Evolutionary conservation across 2,888 invertebrate genomes (phyloP).

Genomic region (Sceliomorpha sp.): DNA sequence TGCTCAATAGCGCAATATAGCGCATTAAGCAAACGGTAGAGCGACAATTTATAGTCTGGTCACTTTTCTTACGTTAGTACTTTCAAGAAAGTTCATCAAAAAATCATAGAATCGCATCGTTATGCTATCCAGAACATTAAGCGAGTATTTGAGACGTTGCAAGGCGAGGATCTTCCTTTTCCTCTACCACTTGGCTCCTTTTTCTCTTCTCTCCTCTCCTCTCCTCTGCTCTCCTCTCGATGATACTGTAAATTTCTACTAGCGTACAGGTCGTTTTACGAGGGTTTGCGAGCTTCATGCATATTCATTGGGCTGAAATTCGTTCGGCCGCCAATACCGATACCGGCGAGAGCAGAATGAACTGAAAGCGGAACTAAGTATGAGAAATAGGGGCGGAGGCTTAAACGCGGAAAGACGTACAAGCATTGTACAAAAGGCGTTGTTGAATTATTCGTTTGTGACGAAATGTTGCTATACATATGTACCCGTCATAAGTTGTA

Average conservation of each 20-base stretch:
- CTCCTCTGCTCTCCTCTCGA: too few species aligned
- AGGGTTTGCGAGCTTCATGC: slow-evolving; percentile 45
- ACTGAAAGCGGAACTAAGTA: slow-evolving; percentile 30
- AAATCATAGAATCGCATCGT: slow-evolving; percentile 18
- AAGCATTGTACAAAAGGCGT: not conserved
- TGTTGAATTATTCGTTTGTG: not conserved
- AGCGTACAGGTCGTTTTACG: slow-evolving; percentile 36
- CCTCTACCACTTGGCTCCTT: too few species aligned
- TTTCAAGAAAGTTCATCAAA: slow-evolving; percentile 2
- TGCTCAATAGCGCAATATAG: too few species aligned
- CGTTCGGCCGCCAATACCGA: slow-evolving; percentile 24
- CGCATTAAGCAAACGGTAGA: too few species aligned
- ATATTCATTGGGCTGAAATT: slow-evolving; percentile 45
- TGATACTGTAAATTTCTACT: slow-evolving; percentile 44
- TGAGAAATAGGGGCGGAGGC: not conserved
- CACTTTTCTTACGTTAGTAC: not conserved
- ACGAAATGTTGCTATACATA: too few species aligned
- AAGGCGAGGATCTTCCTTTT: slow-evolving; percentile 28
- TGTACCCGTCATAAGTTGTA: too few species aligned
- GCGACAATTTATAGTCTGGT: too few species aligned
- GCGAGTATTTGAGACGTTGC: slow-evolving; percentile 21
- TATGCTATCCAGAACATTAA: slow-evolving; percentile 33
- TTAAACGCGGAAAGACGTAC: not conserved
- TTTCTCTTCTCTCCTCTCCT: too few species aligned
- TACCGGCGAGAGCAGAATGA: slow-evolving; percentile 27